These are phyloP conservation scores for Cheirogaleus major DNA, from an alignment of 2,797 vertebrate species.

Conservation along the genomic window DNA sequence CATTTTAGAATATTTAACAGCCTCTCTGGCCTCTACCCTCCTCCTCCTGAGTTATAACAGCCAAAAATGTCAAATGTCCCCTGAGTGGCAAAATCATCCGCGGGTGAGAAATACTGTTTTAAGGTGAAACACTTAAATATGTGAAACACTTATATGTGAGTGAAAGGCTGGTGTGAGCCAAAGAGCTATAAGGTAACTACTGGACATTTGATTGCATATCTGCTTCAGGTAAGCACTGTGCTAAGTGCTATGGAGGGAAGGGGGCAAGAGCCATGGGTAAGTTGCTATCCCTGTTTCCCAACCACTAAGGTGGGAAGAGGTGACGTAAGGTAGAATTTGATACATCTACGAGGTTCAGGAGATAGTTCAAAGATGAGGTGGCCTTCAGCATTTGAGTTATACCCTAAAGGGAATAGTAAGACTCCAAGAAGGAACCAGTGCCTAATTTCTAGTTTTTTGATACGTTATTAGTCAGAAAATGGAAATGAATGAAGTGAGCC, in stretches of 20 bases:
- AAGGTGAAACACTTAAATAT: not conserved
- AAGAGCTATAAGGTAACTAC: not conserved
- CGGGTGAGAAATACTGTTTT: not conserved
- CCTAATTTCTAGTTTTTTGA: not conserved
- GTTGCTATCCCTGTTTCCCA: not conserved
- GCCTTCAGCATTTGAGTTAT: not conserved
- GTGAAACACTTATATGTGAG: not conserved
- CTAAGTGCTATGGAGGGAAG: not conserved
- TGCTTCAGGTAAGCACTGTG: not conserved
- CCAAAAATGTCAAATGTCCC: not conserved
- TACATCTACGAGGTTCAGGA: not conserved
- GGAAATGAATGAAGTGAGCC: not conserved
- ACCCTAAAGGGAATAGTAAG: not conserved
- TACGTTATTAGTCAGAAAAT: not conserved
- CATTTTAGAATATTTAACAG: not conserved
- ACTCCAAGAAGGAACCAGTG: not conserved
- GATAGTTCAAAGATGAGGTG: not conserved
- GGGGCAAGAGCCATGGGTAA: not conserved
- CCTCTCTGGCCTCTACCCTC: not conserved
- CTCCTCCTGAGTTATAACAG: not conserved
- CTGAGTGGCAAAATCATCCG: not conserved
- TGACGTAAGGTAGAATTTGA: not conserved
- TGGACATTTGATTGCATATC: not conserved
- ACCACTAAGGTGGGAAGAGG: not conserved
- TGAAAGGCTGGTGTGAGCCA: not conserved